Evolutionary conservation across 2,888 invertebrate genomes (phyloP).

Genomic region (Calameuta idolon): DNA sequence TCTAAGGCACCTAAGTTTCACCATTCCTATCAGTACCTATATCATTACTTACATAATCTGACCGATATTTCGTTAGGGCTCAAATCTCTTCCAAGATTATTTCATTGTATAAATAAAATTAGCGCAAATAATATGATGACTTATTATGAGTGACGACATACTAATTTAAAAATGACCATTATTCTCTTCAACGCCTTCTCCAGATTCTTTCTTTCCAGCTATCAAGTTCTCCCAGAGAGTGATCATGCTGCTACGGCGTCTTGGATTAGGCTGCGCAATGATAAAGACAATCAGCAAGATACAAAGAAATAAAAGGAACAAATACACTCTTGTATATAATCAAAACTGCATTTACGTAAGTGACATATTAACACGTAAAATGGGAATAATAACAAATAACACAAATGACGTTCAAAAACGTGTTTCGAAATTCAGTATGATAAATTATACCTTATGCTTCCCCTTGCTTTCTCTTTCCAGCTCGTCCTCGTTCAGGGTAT

Average conservation of each 20-base stretch:
- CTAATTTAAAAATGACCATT: constrained; percentile 44
- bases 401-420: background rate
- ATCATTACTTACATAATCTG: background rate
- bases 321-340: background rate
- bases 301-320: background rate
- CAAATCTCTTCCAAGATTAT: constrained; percentile 5
- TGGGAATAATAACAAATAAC: background rate
- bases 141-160: constrained; percentile 15
- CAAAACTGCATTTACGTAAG: background rate
- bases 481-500: constrained; percentile 60
- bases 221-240: constrained; percentile 87
- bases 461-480: constrained; percentile 53
- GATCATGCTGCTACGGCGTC: constrained; percentile 78
- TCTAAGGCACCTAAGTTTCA: background rate
- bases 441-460: constrained; percentile 52
- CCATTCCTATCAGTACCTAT: background rate
- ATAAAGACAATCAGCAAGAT: constrained; percentile 9
- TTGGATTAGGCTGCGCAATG: constrained; percentile 52
- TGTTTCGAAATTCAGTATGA: background rate
- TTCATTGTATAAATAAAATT: constrained; percentile 10
- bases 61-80: no score
- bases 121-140: constrained; percentile 9
- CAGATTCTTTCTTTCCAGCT: constrained; percentile 53
- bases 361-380: background rate
- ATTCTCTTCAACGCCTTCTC: constrained; percentile 51